Percentiles rank a stretch among this genome's conserved stretches.
phyloP scores from a whole-genome alignment of 2,797 vertebrate genomes.

The Hyperoplus immaculatus region DNA sequence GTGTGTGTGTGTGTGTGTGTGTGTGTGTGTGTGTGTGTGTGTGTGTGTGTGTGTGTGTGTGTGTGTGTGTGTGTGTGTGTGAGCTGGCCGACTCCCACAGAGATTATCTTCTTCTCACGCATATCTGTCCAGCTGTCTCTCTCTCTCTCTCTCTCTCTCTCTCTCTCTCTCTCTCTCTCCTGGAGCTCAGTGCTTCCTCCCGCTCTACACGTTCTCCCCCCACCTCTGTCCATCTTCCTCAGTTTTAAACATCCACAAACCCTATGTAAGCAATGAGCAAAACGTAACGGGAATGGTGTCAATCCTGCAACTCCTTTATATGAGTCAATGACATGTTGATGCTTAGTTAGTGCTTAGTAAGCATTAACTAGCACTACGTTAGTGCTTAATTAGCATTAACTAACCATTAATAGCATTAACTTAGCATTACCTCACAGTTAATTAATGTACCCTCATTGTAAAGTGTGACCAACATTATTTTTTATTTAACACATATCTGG shows the following conservation, averaged over 20 bases:
- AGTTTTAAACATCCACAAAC: background rate
- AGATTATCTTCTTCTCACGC: conserved; percentile 67
- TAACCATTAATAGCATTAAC: too few relatives aligned
- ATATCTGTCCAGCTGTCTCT: conserved; percentile 65
- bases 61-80: conserved; percentile 16
- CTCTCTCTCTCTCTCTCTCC: too few relatives aligned
- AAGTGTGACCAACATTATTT: too few relatives aligned
- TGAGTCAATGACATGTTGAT: too few relatives aligned
- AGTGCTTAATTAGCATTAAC: background rate
- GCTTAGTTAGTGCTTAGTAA: too few relatives aligned
- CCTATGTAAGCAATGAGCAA: background rate
- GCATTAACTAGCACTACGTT: background rate
- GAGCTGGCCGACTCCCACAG: conserved; percentile 50
- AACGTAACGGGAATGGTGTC: background rate
- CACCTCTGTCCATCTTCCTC: background rate
- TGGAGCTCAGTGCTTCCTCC: conserved; percentile 5
- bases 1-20: conserved; percentile 32
- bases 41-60: conserved; percentile 11
- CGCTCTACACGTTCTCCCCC: conserved; percentile 8
- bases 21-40: conserved; percentile 8
- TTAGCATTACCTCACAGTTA: too few relatives aligned
- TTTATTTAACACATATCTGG: background rate
- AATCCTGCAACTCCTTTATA: too few relatives aligned
- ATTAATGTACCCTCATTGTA: too few relatives aligned
- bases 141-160: conserved; percentile 11